Conservation (phyloP, 2,888 invertebrate genomes). For the Zeuzera pyrina region DNA sequence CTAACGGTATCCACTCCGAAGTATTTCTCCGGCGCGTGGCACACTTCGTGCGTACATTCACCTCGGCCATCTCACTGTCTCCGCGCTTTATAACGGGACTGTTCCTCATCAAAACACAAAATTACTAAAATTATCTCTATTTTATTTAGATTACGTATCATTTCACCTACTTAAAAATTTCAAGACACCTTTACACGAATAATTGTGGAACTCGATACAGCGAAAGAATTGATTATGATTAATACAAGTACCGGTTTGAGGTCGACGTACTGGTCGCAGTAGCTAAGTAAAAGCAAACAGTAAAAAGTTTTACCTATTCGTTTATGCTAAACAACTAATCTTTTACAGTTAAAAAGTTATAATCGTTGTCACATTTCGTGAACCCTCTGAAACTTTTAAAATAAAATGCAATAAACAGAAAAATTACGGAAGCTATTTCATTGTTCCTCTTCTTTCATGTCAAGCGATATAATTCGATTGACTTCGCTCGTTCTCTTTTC, state of each 20-base stretch:
- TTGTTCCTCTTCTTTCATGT: conserved; percentile 47
- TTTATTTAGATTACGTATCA: too few species aligned
- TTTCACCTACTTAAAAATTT: too few species aligned
- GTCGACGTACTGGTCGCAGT: conserved; percentile 43
- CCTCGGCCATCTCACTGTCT: conserved; percentile 59
- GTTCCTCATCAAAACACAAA: conserved; percentile 8
- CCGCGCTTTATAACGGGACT: conserved; percentile 22
- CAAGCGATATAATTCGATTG: conserved; percentile 55
- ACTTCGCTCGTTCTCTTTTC: conserved; percentile 50
- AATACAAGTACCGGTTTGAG: too few species aligned
- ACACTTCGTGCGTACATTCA: conserved; percentile 71
- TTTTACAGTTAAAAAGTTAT: too few species aligned
- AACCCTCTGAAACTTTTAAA: neutral
- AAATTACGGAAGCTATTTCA: conserved; percentile 53
- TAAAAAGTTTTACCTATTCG: neutral
- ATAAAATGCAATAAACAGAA: conserved; percentile 31
- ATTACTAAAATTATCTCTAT: too few species aligned
- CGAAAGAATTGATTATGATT: too few species aligned
- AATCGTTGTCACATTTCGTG: too few species aligned
- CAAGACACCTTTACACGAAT: too few species aligned
- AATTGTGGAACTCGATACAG: too few species aligned
- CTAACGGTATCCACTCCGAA: conserved; percentile 69
- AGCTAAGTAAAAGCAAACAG: conserved; percentile 24
- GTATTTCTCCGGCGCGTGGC: conserved; percentile 68
- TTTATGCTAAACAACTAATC: too few species aligned